Evolutionary conservation across 2,888 invertebrate species (phyloP).

Genomic region (Noctua fimbriata): DNA sequence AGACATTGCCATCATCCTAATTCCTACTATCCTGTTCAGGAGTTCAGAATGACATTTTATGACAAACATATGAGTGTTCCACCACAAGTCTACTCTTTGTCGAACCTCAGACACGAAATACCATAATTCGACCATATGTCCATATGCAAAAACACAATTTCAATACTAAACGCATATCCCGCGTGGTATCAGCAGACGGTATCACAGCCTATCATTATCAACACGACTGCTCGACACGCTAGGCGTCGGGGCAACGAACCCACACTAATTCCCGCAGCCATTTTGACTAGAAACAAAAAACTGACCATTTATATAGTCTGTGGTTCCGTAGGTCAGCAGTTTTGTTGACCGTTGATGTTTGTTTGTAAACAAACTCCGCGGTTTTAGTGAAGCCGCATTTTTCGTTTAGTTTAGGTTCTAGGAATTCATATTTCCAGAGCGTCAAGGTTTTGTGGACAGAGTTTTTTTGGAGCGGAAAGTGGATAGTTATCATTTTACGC

Average conservation of each 20-base stretch:
- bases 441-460: not conserved
- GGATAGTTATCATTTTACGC: not conserved
- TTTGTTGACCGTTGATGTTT: conserved; percentile 2
- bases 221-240: conserved; percentile 62
- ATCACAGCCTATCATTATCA: conserved; percentile 57
- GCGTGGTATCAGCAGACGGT: conserved; percentile 31
- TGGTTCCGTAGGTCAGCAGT: conserved; percentile 50
- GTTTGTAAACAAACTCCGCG: conserved; percentile 38
- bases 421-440: not conserved
- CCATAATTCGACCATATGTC: not conserved
- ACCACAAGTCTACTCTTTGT: not conserved
- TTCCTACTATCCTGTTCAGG: not conserved
- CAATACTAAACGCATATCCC: conserved; percentile 29
- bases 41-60: not conserved
- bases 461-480: too few relatives aligned
- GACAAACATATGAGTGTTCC: not conserved
- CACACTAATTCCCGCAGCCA: conserved; percentile 72
- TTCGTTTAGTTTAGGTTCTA: not conserved
- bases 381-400: not conserved
- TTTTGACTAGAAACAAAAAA: conserved; percentile 69
- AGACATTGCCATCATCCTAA: not conserved
- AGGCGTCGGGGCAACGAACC: conserved; percentile 57
- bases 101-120: not conserved
- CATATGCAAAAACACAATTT: conserved; percentile 10
- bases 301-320: conserved; percentile 30